phyloP scores from a whole-genome alignment of 2,888 invertebrate genomes.

The Lamproptera curius region DNA sequence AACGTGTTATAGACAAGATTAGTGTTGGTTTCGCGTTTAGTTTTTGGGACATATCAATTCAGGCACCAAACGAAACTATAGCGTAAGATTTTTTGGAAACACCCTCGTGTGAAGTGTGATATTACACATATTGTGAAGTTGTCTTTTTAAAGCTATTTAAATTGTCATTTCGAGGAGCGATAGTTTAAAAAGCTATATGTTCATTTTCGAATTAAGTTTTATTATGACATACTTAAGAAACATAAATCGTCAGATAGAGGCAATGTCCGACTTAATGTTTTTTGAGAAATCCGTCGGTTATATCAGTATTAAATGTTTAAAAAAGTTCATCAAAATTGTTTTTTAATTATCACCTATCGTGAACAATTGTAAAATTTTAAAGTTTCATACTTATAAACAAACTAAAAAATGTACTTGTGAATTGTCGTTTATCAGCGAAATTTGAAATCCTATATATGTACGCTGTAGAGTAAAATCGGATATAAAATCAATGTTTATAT shows the following conservation, averaged over 20 bases:
- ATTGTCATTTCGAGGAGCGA: slow-evolving; percentile 7
- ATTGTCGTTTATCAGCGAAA: background rate
- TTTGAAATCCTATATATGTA: background rate
- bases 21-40: slow-evolving; percentile 69
- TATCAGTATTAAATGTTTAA: background rate
- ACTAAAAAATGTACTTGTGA: background rate
- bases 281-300: slow-evolving; percentile 4
- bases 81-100: slow-evolving; percentile 65
- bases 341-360: background rate
- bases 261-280: background rate
- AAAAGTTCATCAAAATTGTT: background rate
- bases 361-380: background rate
- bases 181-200: background rate
- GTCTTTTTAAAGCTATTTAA: slow-evolving; percentile 28
- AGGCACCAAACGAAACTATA: slow-evolving; percentile 74
- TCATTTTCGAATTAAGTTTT: slow-evolving; percentile 5
- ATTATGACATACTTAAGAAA: background rate
- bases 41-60: slow-evolving; percentile 75
- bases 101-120: slow-evolving; percentile 44
- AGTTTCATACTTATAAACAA: background rate
- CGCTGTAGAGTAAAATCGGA: background rate
- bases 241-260: background rate
- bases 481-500: background rate
- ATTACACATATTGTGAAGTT: slow-evolving; percentile 41
- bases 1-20: slow-evolving; percentile 61